A percentile compares a stretch with the other conserved stretches of the same genome.
Conservation (phyloP, 2,113 vertebrate genomes). For the Tenrec ecaudatus region DNA sequence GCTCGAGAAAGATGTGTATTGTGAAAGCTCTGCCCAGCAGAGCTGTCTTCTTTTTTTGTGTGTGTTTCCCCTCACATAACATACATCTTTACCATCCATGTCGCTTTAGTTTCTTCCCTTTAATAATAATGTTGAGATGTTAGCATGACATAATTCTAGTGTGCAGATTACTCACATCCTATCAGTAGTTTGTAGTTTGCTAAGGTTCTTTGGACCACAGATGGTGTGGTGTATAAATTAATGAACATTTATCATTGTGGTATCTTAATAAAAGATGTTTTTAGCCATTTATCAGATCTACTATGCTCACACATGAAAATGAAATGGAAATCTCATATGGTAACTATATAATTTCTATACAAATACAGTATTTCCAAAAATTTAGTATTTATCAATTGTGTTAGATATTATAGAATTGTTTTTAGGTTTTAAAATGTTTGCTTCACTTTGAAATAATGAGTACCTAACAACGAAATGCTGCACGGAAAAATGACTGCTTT, state of each 20-base stretch:
- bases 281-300: not conserved
- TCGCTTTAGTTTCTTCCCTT: not conserved
- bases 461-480: slow-evolving; percentile 21
- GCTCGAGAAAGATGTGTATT: too few species aligned
- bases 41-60: too few species aligned
- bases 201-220: not conserved
- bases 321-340: slow-evolving; percentile 27
- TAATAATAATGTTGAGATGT: not conserved
- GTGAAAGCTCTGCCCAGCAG: too few species aligned
- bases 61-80: not conserved
- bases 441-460: slow-evolving; percentile 52
- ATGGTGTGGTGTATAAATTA: slow-evolving; percentile 22
- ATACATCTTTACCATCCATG: not conserved
- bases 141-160: not conserved
- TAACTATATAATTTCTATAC: not conserved
- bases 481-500: slow-evolving; percentile 35
- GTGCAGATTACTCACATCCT: not conserved
- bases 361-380: not conserved
- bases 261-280: slow-evolving; percentile 21
- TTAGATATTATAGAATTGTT: slow-evolving; percentile 4
- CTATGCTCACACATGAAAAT: not conserved
- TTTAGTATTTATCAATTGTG: not conserved
- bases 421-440: slow-evolving; percentile 37
- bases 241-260: slow-evolving; percentile 17
- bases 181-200: not conserved